Percentiles rank a stretch among this genome's conserved stretches.
Conservation (phyloP, 2,113 vertebrate species). For the Taxidea taxus region DNA sequence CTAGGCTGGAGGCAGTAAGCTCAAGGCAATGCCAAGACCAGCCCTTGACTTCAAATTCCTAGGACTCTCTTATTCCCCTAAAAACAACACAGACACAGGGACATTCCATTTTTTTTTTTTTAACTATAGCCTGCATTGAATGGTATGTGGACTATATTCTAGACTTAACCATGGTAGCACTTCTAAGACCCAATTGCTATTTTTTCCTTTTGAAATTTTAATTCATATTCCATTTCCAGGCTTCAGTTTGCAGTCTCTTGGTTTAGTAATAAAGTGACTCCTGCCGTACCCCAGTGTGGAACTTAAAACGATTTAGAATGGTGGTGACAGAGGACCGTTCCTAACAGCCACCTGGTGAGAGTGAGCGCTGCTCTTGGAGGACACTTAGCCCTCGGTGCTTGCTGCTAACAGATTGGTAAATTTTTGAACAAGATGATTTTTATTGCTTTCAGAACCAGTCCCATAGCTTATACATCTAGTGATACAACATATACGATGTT, state of each 20-base stretch:
- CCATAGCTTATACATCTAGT: neutral
- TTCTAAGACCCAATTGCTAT: neutral
- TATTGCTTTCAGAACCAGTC: neutral
- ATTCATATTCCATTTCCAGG: neutral
- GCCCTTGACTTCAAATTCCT: neutral
- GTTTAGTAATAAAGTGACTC: neutral
- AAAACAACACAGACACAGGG: neutral
- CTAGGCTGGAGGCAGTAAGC: neutral
- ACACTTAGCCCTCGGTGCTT: neutral
- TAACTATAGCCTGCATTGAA: neutral
- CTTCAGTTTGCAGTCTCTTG: neutral
- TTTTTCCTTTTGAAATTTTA: neutral
- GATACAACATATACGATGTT: neutral
- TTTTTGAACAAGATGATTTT: neutral
- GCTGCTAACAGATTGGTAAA: neutral
- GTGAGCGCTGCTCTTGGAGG: neutral
- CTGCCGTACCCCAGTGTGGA: neutral
- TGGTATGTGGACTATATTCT: neutral
- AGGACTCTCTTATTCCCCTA: neutral
- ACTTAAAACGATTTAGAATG: neutral
- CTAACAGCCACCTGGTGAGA: neutral
- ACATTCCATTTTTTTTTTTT: neutral
- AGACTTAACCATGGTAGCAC: neutral
- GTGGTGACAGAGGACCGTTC: neutral
- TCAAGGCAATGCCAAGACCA: neutral